These are phyloP conservation scores for Alces alces DNA, from an alignment of 2,113 vertebrate species.

Conservation along the genomic window DNA sequence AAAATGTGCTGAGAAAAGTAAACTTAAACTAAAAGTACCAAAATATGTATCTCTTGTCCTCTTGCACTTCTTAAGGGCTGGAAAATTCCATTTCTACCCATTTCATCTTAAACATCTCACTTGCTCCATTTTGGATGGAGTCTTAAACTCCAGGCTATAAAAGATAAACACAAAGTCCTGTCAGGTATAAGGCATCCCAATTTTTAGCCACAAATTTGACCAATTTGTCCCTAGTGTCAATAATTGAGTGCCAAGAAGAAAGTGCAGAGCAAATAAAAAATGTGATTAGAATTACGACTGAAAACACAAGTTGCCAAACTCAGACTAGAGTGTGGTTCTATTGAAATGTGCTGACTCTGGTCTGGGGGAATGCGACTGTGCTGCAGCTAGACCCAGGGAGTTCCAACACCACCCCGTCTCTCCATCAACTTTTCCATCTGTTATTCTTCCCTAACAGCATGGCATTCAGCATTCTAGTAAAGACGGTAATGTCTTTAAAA, in stretches of 20 bases:
- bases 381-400: neutral
- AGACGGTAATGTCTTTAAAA: neutral
- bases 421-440: neutral
- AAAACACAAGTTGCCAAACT: neutral
- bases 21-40: neutral
- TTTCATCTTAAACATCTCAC: neutral
- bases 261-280: constrained; percentile 19
- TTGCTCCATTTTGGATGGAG: neutral
- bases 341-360: neutral
- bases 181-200: neutral
- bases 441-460: neutral
- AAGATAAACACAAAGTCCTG: neutral
- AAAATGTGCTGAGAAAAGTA: neutral
- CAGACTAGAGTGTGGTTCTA: neutral
- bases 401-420: neutral
- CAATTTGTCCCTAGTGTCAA: neutral
- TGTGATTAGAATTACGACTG: neutral
- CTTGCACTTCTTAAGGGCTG: neutral
- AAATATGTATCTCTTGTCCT: neutral
- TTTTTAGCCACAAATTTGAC: neutral
- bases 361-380: neutral
- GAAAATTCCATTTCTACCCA: neutral
- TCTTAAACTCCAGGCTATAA: neutral
- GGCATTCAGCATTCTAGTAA: neutral
- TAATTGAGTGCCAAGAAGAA: neutral